phyloP scores from a whole-genome alignment of 2,888 invertebrate genomes.

The Ptilodon capucinus region DNA sequence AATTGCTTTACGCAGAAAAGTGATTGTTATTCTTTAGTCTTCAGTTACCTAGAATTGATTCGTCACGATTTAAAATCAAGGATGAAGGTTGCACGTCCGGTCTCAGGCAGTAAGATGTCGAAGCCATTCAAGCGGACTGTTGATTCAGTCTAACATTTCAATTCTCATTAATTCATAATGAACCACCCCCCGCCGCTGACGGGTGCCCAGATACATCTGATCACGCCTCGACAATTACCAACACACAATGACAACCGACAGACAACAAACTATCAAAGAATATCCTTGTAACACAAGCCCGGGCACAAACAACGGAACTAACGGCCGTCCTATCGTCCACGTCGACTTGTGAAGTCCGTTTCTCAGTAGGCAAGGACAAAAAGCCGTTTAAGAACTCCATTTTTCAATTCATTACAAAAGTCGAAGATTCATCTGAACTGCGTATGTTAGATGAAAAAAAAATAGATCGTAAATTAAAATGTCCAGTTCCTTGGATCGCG shows the following conservation, averaged over 20 bases:
- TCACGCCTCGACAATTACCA: slow-evolving; percentile 60
- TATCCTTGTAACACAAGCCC: slow-evolving; percentile 64
- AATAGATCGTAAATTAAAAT: slow-evolving; percentile 79
- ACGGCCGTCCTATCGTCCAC: slow-evolving; percentile 55
- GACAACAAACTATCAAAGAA: slow-evolving; percentile 64
- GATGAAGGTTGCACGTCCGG: slow-evolving; percentile 31
- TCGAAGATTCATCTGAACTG: slow-evolving; percentile 76
- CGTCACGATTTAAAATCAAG: slow-evolving; percentile 37
- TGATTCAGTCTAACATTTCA: slow-evolving; percentile 64
- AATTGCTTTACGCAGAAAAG: background rate
- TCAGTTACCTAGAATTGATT: slow-evolving; percentile 33
- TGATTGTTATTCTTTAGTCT: background rate
- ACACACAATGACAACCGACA: slow-evolving; percentile 63
- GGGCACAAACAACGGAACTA: slow-evolving; percentile 63
- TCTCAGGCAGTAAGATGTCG: slow-evolving; percentile 48
- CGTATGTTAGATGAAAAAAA: slow-evolving; percentile 63
- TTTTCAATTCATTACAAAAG: slow-evolving; percentile 79
- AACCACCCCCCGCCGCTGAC: slow-evolving; percentile 57
- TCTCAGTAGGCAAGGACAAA: slow-evolving; percentile 73
- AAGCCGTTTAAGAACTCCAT: slow-evolving; percentile 67
- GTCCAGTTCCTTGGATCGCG: slow-evolving; percentile 63
- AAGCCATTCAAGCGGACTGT: slow-evolving; percentile 46
- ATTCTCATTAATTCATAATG: slow-evolving; percentile 72
- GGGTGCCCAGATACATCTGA: slow-evolving; percentile 49
- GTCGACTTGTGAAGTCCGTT: slow-evolving; percentile 80